A percentile compares a stretch with the other conserved stretches of the same genome.
phyloP scores from a whole-genome alignment of 2,113 vertebrate species.

The Geococcyx californianus region DNA sequence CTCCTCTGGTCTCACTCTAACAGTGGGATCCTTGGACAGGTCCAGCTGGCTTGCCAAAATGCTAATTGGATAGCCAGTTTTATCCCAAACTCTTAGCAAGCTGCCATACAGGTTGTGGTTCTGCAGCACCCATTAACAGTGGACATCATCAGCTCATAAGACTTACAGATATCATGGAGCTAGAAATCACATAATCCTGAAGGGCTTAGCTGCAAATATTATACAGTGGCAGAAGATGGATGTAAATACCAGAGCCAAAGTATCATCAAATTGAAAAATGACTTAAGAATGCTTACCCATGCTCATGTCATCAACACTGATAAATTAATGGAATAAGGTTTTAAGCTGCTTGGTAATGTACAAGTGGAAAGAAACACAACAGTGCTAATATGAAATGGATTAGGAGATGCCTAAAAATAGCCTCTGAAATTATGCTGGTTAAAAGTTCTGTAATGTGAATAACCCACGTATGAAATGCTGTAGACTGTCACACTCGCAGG shows the following conservation, averaged over 20 bases:
- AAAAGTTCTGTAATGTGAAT: neutral
- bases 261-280: neutral
- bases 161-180: neutral
- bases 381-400: neutral
- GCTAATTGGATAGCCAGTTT: neutral
- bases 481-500: neutral
- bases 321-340: conserved; percentile 5
- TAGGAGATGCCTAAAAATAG: neutral
- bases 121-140: neutral
- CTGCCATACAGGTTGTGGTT: neutral
- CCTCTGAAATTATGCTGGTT: neutral
- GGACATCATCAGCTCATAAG: neutral
- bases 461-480: neutral
- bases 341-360: conserved; percentile 14
- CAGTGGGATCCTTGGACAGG: neutral
- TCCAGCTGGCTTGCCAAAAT: neutral
- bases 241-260: neutral
- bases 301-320: neutral
- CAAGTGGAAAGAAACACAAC: neutral
- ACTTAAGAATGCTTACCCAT: neutral
- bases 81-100: neutral
- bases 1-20: no score
- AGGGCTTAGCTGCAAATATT: neutral
- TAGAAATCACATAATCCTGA: neutral
- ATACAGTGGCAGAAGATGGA: neutral